Evolutionary conservation across 2,888 invertebrate species (phyloP), one percentile per base, ranked within the genome.

Genomic region (Heliconius cydno): DNA sequence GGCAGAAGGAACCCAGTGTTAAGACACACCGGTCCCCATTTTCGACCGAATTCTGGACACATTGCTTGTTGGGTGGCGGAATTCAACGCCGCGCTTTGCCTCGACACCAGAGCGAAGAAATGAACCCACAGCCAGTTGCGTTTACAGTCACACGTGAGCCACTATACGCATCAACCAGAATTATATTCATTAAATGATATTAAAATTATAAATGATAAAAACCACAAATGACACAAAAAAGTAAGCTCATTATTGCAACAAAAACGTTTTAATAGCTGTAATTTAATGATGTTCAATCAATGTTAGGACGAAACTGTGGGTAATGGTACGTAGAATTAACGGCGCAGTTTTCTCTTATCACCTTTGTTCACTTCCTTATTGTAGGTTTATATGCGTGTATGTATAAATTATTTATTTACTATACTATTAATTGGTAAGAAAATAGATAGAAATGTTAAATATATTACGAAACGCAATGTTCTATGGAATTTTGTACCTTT

Each of bases 271-370:
- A 1, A 71, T 79, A 81, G 78, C 76, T 80, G 79, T 78, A 66
- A 78, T 63, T 79, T 78, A 78, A 76, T 85, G 84, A 86, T 79
- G 81, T 79, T 84, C 80, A 81, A 82, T 83, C 81, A 68, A 79
- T 83, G 83, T 82, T 79, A 81, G 75, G 80, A 82, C 81, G 77
- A 81, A 82, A 79, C 81, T 78, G 83, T 84, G 41, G 30, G 68
- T 80, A 79, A 83, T 79, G 78, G 79, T 76, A 79, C 63, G 74
- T 78, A 79, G 77, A 76, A 70, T 68, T 67, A 81, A 82, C 82
- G 80, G 77, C 84, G 83, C 81, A 84, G 67, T 84, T 82, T 82
- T 81, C 84, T 80, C 82, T 82, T 84, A 83, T 83, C 80, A 74
- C 80, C 79, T 79, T 79, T 67, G 71, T 77, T 80, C 72, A 76